These are phyloP conservation scores for Drosophila triauraria DNA, from an alignment of 1,140 invertebrate species.

Conservation along the genomic window DNA sequence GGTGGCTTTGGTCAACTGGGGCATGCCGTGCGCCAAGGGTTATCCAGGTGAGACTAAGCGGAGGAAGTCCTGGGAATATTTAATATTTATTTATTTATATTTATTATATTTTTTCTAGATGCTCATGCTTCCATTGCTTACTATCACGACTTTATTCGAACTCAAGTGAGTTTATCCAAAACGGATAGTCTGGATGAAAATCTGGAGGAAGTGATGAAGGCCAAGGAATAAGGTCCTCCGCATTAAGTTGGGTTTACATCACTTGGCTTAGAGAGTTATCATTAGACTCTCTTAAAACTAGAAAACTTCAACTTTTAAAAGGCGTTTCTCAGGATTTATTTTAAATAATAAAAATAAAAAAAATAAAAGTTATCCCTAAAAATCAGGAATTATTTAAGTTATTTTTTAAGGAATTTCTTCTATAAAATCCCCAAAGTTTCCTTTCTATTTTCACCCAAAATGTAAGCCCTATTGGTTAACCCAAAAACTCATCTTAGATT, in stretches of 20 bases:
- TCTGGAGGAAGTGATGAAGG: background rate
- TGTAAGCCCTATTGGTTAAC: background rate
- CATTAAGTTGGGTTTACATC: background rate
- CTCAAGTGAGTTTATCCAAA: slow-evolving; percentile 59
- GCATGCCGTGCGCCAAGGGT: slow-evolving; percentile 86
- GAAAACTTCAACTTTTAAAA: background rate
- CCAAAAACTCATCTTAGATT: background rate
- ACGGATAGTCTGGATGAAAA: slow-evolving; percentile 13
- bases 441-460: no score
- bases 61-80: background rate
- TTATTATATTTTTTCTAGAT: slow-evolving; percentile 61
- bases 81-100: no score
- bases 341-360: no score
- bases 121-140: slow-evolving; percentile 85
- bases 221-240: background rate
- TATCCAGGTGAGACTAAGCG: slow-evolving; percentile 67
- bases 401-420: background rate
- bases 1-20: slow-evolving; percentile 87
- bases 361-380: no score
- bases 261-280: no score
- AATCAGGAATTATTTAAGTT: background rate
- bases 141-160: slow-evolving; percentile 85
- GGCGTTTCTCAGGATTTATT: background rate
- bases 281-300: no score
- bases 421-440: no score